Evolutionary conservation across 1,140 invertebrate species (phyloP), one percentile per base, ranked within the genome.

Genomic region (Piezodorus guildinii): DNA sequence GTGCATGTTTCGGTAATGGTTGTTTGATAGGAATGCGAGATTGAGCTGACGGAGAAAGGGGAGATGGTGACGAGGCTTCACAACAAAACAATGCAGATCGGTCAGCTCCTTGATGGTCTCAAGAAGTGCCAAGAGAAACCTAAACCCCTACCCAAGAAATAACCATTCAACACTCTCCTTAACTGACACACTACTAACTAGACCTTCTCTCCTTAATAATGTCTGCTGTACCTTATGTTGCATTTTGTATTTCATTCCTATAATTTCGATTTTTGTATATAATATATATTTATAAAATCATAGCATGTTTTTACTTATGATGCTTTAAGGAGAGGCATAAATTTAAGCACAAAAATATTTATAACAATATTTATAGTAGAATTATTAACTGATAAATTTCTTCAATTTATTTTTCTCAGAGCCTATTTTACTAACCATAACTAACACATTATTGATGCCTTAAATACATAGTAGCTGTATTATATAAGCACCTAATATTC

Each of bases 1-100:
- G 16, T 56, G 52, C 52, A 56, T 56, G 52, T 56, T 56, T 52
- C 43, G 27, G 21, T 62, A 51, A 25, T 52, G 27, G 27, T 23
- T 52, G 21, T 62, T 52, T 62, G 23, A 43, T 82, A 94, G 90
- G 91, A 93, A 80, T 93, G 90, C 81, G 90, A 93, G 80, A 81
- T 85, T 77, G 91, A 93, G 78, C 81, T 93, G 74, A 91, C 88
- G 67, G 88, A 93, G 79, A 92, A 92, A 76, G 90, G 89, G 69
- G 87, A 91, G 77, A 86, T 92, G 83, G 89, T 93, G 68, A 88
- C 87, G 75, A 85, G 89, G 66, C 85, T 93, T 68, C 90, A 93
- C 75, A 85, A 84, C 69, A 93, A 92, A 80, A 90, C 90, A 68
- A 85, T 85, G 76, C 88, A 92, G 76, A 93, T 93, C 74, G 90